phyloP scores from a whole-genome alignment of 2,113 vertebrate genomes.

The Paramisgurnus dabryanus region DNA sequence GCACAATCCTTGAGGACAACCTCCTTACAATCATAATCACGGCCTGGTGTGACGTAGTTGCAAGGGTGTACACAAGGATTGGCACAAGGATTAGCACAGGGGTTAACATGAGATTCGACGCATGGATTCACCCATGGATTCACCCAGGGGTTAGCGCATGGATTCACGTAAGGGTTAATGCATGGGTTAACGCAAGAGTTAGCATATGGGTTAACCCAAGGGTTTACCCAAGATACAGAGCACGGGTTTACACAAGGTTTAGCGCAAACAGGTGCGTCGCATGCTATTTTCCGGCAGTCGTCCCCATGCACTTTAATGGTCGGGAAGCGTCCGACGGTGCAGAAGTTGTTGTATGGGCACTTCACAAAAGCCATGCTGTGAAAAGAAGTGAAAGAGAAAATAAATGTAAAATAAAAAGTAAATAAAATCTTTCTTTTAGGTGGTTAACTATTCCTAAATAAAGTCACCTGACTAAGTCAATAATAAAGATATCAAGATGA shows the following conservation, averaged over 20 bases:
- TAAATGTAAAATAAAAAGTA: neutral
- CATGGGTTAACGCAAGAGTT: neutral
- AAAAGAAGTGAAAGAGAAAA: neutral
- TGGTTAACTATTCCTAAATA: neutral
- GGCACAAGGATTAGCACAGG: neutral
- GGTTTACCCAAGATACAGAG: neutral
- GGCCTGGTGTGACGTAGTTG: neutral
- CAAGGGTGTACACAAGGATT: neutral
- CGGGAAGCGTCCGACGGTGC: conserved; percentile 41
- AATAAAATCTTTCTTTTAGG: neutral
- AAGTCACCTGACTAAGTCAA: too few relatives aligned
- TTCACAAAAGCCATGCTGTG: conserved; percentile 64
- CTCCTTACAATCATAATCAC: neutral
- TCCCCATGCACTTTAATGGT: conserved; percentile 36
- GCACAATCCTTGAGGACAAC: neutral
- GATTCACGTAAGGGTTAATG: neutral
- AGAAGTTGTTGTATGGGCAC: conserved; percentile 19
- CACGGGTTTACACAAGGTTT: neutral
- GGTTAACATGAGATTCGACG: neutral
- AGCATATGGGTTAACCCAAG: neutral
- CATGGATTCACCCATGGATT: neutral
- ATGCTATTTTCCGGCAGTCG: neutral
- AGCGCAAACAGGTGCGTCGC: neutral
- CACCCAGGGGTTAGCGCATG: neutral
- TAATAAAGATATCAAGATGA: too few relatives aligned